These are phyloP conservation scores for Spodoptera frugiperda DNA, from an alignment of 1,140 invertebrate species.

Conservation along the genomic window DNA sequence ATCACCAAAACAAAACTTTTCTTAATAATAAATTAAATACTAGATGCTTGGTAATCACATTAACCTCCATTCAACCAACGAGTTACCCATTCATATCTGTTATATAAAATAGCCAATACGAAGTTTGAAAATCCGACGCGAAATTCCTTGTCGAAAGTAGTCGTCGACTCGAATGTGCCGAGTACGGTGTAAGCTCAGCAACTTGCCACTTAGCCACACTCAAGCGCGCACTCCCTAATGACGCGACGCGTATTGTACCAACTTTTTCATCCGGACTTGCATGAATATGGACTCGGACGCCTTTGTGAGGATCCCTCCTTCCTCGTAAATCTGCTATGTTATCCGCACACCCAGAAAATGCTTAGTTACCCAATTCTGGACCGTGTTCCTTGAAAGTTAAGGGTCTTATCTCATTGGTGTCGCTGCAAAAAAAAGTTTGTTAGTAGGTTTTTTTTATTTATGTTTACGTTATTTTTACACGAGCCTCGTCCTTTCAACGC, in stretches of 20 bases:
- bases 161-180: conserved; percentile 18
- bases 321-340: conserved; percentile 47
- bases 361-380: conserved; percentile 46
- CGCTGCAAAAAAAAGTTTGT: conserved; percentile 44
- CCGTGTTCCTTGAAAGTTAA: conserved; percentile 38
- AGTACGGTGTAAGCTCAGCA: conserved; percentile 41
- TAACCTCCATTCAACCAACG: no score
- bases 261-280: conserved; percentile 64
- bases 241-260: conserved; percentile 68
- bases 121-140: neutral
- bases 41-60: neutral
- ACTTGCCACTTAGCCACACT: conserved; percentile 68
- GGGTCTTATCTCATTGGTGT: neutral
- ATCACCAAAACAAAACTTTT: neutral
- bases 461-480: conserved; percentile 66
- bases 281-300: conserved; percentile 64
- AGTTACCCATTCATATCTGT: no score
- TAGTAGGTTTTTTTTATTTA: conserved; percentile 62
- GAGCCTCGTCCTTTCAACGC: conserved; percentile 60
- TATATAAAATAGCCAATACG: no score
- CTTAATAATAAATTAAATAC: no score
- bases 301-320: conserved; percentile 57
- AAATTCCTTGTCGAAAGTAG: conserved; percentile 29
- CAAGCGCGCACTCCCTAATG: conserved; percentile 61
- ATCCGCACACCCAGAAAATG: conserved; percentile 14